Conservation (phyloP, 1,140 invertebrate genomes). For the Cataglyphis hispanica region DNA sequence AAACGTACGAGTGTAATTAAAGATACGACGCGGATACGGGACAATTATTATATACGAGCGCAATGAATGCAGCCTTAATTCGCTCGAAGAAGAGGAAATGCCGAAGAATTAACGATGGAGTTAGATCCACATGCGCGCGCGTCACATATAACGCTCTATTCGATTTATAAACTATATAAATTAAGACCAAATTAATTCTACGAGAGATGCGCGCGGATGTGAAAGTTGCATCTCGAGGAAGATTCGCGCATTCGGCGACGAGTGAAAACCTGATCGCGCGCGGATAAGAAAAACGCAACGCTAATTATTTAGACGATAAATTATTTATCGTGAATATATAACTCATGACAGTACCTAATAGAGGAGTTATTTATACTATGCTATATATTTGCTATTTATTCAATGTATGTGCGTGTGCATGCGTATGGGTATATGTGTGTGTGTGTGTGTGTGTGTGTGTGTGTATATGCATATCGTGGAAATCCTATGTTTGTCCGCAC, state of each 20-base stretch:
- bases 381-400: slow-evolving; percentile 58
- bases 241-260: not conserved
- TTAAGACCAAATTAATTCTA: slow-evolving; percentile 3
- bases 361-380: slow-evolving; percentile 42
- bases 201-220: not conserved
- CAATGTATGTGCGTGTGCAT: slow-evolving; percentile 41
- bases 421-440: too few species aligned
- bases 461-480: too few species aligned
- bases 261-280: slow-evolving; percentile 4
- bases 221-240: not conserved
- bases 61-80: not conserved
- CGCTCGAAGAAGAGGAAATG: not conserved
- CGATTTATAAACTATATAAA: slow-evolving; percentile 4
- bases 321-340: slow-evolving; percentile 53
- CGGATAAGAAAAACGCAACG: not conserved
- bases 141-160: not conserved
- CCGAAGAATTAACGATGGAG: not conserved
- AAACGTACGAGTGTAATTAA: slow-evolving; percentile 91
- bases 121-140: not conserved
- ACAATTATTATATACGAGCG: not conserved
- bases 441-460: too few species aligned
- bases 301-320: slow-evolving; percentile 53
- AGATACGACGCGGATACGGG: not conserved
- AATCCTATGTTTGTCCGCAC: too few species aligned
- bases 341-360: slow-evolving; percentile 38